Base-by-base conservation (phyloP, 2,113 vertebrate genomes). In the Phoxinus phoxinus region DNA sequence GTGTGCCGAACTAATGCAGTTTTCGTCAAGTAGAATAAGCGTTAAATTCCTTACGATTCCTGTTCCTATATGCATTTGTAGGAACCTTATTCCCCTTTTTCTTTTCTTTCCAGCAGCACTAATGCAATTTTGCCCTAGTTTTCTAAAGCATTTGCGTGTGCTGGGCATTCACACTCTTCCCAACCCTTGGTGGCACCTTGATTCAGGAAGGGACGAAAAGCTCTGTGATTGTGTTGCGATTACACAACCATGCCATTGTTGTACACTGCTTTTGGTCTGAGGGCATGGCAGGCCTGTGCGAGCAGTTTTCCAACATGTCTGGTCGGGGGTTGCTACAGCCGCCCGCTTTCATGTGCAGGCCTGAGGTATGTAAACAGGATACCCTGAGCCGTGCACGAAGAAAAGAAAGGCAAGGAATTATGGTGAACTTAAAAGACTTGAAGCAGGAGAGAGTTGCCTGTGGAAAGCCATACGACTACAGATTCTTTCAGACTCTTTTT, bases 301-400 rank as follows among this genome's bases (percentile, higher is more conserved):
- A 86, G 89, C 89, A 87, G 84, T 83, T 78, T 85, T 77, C 81
- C 76, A 86, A 88, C 89, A 86, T 85, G 90, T 88, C 72, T 87
- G 65, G 77, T 83, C 87, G 17, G 48, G 63, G 65, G 46, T 46
- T 72, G 61, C 35, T 37, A 30, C 67, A 59, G 71, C 41, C 41
- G 30, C 83, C 80, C 19, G 58, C 83, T 84, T 91, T 89, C 85
- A 91, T 87, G 83, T 90, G 48, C 67, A 48, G 85, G 48, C 81
- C 63, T 53, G 59, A 80, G 85, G 85, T 85, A 91, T 91, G 89
- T 90, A 90, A 90, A 91, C 89, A 90, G 86, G 89, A 90, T 87
- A 88, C 77, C 53, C 56, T 84, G 81, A 86, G 85, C 53, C 15
- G 21, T 5, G 71, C 41, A 46, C 4, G 48, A 88, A 83, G 75